Conservation (phyloP, 2,888 invertebrate genomes). For the Cacoxenus indagator region DNA sequence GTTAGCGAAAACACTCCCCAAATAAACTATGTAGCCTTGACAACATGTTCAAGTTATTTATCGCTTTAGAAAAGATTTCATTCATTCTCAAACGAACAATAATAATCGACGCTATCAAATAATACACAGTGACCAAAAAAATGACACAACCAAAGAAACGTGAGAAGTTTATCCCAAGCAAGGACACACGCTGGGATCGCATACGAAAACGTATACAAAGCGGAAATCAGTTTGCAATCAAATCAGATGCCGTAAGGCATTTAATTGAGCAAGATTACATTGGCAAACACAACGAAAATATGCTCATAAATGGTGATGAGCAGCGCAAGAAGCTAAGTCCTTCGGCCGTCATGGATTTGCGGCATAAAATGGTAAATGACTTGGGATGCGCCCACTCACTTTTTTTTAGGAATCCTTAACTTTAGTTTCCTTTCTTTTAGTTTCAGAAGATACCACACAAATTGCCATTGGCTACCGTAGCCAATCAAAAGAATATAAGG, state of each 20-base stretch:
- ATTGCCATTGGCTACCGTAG: conserved; percentile 59
- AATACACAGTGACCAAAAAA: background rate
- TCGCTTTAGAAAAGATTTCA: background rate
- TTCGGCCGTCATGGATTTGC: conserved; percentile 68
- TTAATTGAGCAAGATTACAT: conserved; percentile 68
- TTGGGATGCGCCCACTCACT: background rate
- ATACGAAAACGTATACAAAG: conserved; percentile 66
- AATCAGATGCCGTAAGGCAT: conserved; percentile 64
- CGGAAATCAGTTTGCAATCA: conserved; percentile 47
- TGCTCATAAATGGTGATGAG: conserved; percentile 56
- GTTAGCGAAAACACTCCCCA: background rate
- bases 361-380: conserved; percentile 66
- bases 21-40: background rate
- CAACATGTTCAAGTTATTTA: conserved; percentile 8
- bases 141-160: conserved; percentile 49
- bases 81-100: too few species aligned
- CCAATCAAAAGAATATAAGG: conserved; percentile 52
- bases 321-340: conserved; percentile 56
- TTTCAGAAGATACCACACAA: conserved; percentile 58
- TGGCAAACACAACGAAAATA: conserved; percentile 52
- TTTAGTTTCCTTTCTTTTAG: conserved; percentile 38
- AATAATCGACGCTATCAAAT: too few species aligned
- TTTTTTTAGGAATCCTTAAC: background rate
- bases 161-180: conserved; percentile 50
- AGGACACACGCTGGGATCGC: conserved; percentile 70